Evolutionary conservation across 2,888 invertebrate genomes (phyloP).

Genomic region (Coelinius sp.): DNA sequence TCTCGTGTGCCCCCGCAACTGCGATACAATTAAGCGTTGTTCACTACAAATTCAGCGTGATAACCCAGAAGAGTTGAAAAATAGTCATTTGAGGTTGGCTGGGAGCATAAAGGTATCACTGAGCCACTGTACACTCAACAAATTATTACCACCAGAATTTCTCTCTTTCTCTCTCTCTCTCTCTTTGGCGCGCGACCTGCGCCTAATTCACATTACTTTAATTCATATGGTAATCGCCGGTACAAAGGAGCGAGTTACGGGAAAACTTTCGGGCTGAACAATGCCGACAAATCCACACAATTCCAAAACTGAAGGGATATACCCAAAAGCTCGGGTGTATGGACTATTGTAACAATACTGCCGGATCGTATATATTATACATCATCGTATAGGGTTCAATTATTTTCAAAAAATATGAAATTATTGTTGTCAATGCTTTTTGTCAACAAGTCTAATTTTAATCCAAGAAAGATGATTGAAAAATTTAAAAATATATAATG

Average conservation of each 20-base stretch:
- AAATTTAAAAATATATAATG: not conserved
- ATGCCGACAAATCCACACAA: slow-evolving; percentile 59
- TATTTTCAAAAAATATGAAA: no score
- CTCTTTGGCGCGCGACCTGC: slow-evolving; percentile 36
- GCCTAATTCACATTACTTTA: slow-evolving; percentile 74
- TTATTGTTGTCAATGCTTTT: no score
- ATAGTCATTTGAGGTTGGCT: slow-evolving; percentile 19
- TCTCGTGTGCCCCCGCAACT: not conserved
- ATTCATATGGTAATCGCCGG: slow-evolving; percentile 85
- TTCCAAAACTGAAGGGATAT: slow-evolving; percentile 48
- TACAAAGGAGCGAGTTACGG: slow-evolving; percentile 57
- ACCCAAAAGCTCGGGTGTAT: slow-evolving; percentile 14
- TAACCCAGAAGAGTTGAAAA: not conserved
- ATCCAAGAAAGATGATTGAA: no score
- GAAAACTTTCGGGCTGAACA: slow-evolving; percentile 66
- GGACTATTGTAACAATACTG: not conserved
- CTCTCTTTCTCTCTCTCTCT: slow-evolving; percentile 21
- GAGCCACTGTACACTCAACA: not conserved
- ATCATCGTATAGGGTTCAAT: not conserved
- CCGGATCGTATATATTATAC: not conserved
- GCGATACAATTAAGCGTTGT: slow-evolving; percentile 36
- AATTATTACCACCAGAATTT: slow-evolving; percentile 17
- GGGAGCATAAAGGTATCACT: slow-evolving; percentile 30
- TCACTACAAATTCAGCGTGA: not conserved
- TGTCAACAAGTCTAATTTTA: no score